These are phyloP conservation scores for Zeuzera pyrina DNA, from an alignment of 2,888 invertebrate species.

Conservation along the genomic window DNA sequence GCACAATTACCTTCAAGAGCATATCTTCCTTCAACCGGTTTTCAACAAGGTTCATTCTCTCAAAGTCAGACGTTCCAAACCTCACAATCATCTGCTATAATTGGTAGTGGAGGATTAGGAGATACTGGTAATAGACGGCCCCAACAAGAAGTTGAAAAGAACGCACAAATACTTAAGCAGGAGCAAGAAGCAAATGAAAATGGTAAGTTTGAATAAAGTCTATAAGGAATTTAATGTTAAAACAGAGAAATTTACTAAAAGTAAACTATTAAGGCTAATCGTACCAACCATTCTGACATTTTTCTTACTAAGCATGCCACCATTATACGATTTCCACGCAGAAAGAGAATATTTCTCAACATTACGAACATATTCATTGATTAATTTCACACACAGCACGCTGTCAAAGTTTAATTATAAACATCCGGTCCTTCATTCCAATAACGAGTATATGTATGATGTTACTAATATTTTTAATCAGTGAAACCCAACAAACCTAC, in stretches of 20 bases:
- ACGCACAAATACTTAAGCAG: constrained; percentile 40
- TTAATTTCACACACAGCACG: too few relatives aligned
- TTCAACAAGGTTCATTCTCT: constrained; percentile 6
- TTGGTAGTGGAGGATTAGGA: constrained; percentile 14
- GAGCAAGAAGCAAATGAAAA: constrained; percentile 41
- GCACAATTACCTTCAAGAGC: constrained; percentile 39
- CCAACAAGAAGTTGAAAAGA: constrained; percentile 43
- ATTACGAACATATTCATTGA: too few relatives aligned
- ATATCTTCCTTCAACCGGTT: constrained; percentile 19
- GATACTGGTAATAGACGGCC: constrained; percentile 31
- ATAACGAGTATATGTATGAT: too few relatives aligned
- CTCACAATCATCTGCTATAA: constrained; percentile 9
- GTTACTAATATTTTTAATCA: too few relatives aligned
- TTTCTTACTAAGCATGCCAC: too few relatives aligned
- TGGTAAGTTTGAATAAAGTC: constrained; percentile 26
- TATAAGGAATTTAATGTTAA: neutral
- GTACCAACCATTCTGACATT: too few relatives aligned
- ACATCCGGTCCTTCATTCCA: too few relatives aligned
- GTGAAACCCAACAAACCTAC: too few relatives aligned
- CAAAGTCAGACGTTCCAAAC: constrained; percentile 12
- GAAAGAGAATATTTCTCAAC: too few relatives aligned
- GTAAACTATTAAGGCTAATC: too few relatives aligned
- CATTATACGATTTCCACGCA: too few relatives aligned
- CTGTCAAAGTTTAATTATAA: too few relatives aligned
- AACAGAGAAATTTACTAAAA: neutral